Percentiles rank a stretch among this genome's conserved stretches.
phyloP scores from a whole-genome alignment of 1,140 invertebrate genomes.

The Caenorhabditis inopinata region DNA sequence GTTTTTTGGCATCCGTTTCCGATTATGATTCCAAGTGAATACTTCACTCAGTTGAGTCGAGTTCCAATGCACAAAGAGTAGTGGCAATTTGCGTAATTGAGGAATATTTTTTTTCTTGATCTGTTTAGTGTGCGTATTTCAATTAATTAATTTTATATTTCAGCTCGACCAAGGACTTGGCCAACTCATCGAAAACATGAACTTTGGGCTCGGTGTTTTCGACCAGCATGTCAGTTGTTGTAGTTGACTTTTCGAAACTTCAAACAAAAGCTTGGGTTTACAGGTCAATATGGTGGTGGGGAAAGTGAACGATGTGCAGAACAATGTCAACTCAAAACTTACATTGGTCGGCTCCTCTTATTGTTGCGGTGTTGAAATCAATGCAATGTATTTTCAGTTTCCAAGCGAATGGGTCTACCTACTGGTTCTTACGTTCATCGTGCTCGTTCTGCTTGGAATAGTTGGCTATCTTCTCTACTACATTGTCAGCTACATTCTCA shows the following conservation, averaged over 20 bases:
- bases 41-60: too few species aligned
- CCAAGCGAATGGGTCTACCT: slow-evolving; percentile 25
- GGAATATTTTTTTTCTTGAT: neutral
- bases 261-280: neutral
- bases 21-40: too few species aligned
- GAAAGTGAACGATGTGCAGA: slow-evolving; percentile 21
- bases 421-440: neutral
- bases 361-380: too few species aligned
- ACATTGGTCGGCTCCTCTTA: neutral
- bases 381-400: slow-evolving; percentile 27
- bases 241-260: neutral
- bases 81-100: too few species aligned
- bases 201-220: neutral
- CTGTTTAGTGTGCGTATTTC: neutral
- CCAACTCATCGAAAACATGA: neutral
- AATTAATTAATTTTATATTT: neutral
- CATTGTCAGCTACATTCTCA: slow-evolving; percentile 1
- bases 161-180: neutral
- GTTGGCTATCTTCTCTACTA: neutral
- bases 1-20: too few species aligned
- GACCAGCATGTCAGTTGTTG: neutral
- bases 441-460: neutral
- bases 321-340: slow-evolving; percentile 6
- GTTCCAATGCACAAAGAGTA: too few species aligned
- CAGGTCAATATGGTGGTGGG: neutral